These are phyloP conservation scores for Eremophila alpestris DNA, from an alignment of 2,797 vertebrate genomes.

Conservation along the genomic window DNA sequence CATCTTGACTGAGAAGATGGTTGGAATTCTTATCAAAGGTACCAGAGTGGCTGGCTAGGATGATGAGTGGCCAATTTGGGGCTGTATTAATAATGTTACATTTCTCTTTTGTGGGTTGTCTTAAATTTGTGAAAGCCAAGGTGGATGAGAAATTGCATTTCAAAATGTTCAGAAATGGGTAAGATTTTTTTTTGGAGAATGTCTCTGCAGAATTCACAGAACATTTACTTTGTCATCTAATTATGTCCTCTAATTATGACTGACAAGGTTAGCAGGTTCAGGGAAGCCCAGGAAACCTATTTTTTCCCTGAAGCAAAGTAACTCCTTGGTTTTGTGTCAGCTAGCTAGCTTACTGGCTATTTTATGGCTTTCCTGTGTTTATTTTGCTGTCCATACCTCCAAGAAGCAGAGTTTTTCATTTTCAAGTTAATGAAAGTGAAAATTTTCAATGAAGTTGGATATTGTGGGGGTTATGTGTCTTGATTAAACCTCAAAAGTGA, in stretches of 20 bases:
- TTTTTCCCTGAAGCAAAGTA: not conserved
- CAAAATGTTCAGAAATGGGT: not conserved
- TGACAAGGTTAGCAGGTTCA: constrained; percentile 9
- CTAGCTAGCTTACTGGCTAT: not conserved
- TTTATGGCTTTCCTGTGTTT: not conserved
- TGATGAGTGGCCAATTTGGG: not conserved
- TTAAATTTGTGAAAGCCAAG: not conserved
- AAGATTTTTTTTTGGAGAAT: not conserved
- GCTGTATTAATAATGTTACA: not conserved
- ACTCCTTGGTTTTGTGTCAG: not conserved
- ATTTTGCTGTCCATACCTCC: not conserved
- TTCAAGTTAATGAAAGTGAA: not conserved
- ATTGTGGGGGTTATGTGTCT: not conserved
- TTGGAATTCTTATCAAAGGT: not conserved
- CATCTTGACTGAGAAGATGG: not conserved
- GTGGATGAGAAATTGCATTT: not conserved
- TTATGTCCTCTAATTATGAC: not conserved
- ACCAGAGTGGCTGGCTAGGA: not conserved
- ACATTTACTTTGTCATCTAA: not conserved
- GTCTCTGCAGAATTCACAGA: not conserved
- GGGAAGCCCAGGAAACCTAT: not conserved
- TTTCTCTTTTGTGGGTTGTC: not conserved
- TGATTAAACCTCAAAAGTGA: not conserved
- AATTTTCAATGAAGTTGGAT: not conserved
- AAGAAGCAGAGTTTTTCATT: not conserved